Percentiles rank a stretch among this genome's conserved stretches.
Evolutionary conservation across 2,113 vertebrate genomes (phyloP).

Genomic region (Labeo catla): DNA sequence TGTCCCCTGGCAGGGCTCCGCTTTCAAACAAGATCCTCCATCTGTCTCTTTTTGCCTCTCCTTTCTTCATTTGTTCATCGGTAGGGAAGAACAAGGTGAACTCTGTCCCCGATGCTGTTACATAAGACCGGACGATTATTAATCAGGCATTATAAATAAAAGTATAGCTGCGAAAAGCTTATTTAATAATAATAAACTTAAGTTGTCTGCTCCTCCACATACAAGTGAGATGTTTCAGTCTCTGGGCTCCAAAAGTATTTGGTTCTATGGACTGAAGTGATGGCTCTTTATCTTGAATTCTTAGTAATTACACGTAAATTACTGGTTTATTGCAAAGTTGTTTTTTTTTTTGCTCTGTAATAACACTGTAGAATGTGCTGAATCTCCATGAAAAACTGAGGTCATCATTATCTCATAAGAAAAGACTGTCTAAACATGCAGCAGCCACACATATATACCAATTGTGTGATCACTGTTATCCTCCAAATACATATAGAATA

Average conservation of each 20-base stretch:
- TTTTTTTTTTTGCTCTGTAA: slow-evolving; percentile 9
- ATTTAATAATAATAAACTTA: background rate
- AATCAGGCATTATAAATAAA: background rate
- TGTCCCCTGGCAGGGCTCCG: slow-evolving; percentile 42
- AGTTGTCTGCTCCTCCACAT: background rate
- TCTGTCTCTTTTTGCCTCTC: slow-evolving; percentile 36
- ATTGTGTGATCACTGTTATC: slow-evolving; percentile 1
- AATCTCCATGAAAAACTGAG: background rate
- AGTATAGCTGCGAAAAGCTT: background rate
- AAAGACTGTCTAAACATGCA: slow-evolving; percentile 2
- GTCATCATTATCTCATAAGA: slow-evolving; percentile 28
- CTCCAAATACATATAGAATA: background rate
- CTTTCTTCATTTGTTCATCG: slow-evolving; percentile 29
- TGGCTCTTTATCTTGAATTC: background rate
- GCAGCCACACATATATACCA: slow-evolving; percentile 5
- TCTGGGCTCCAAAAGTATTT: background rate
- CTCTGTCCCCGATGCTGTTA: slow-evolving; percentile 12
- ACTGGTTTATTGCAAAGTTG: background rate
- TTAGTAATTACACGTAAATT: slow-evolving; percentile 6
- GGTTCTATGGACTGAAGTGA: background rate
- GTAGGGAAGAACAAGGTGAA: slow-evolving; percentile 16
- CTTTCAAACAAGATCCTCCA: slow-evolving; percentile 37
- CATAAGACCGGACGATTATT: background rate
- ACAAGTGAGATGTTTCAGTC: background rate
- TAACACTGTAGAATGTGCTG: slow-evolving; percentile 14